Evolutionary conservation across 1,140 invertebrate species (phyloP), one percentile per base, ranked within the genome.

Genomic region (Stegodyphus dumicola): DNA sequence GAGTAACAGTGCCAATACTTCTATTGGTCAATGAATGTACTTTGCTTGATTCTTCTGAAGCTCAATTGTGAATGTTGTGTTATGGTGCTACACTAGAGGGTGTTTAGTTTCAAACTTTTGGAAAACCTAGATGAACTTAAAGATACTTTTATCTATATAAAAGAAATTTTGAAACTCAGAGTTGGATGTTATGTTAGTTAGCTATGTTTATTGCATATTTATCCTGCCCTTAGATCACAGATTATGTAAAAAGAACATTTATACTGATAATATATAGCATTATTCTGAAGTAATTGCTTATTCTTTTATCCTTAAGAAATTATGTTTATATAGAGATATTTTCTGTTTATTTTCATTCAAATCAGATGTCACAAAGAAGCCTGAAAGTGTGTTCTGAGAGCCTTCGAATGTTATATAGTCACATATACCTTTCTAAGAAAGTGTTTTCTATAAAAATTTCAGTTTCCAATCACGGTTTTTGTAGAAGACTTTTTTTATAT

Each of bases 61-160:
- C 70, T 81, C 79, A 65, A 81, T 65, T 81, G 56, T 81, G 56
- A 65, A 71, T 80, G 65, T 78, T 78, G 78, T 80, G 69, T 80
- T 80, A 80, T 80, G 70, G 79, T 81, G 79, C 79, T 81, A 81
- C 48, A 74, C 56, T 81, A 81, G 79, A 64, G 71, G 53, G 15
- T 69, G 18, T 78, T 69, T 69, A 69, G 77, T 78, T 52, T 33
- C 33, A 7, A 78, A 78, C 10, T 69, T 18, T 54, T 33, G 49
- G 18, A 77, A 65, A 66, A 70, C 13, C 53, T 78, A 78, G 64
- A 48, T 54, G 15, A 78, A 78, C n/a, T 69, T 17, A 64, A 77
- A 64, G 51, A 33, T 48, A 66, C 60, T 65, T 66, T 65, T 77
- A 18, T 49, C 48, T 15, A 60, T 10, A 60, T 9, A 60, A 60